Percentiles rank a stretch among this genome's conserved stretches.
Evolutionary conservation across 2,113 vertebrate genomes (phyloP).

Genomic region (Oryzias woworae): DNA sequence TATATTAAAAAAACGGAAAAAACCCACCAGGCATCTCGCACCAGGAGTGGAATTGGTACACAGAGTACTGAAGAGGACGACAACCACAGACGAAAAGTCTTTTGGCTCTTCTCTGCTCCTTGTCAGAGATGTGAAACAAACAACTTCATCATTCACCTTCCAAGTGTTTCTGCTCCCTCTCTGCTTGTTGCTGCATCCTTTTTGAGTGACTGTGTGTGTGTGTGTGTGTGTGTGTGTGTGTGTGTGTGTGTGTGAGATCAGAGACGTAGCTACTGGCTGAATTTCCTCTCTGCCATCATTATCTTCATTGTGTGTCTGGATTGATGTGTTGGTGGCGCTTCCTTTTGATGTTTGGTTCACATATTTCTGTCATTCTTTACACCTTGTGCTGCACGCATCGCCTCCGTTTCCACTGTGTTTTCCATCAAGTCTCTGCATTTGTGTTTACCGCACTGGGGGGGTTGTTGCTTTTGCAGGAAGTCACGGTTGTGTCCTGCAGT

Average conservation of each 20-base stretch:
- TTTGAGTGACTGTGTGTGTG: conserved; percentile 11
- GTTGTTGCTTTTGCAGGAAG: conserved; percentile 59
- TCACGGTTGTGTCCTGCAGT: conserved; percentile 82
- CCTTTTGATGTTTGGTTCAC: conserved; percentile 27
- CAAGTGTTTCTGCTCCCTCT: conserved; percentile 29
- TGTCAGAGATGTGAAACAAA: conserved; percentile 51
- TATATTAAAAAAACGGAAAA: conserved; percentile 45
- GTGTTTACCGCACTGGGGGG: too few relatives aligned
- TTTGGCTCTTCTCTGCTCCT: conserved; percentile 36
- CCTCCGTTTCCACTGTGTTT: conserved; percentile 22
- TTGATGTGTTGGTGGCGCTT: conserved; percentile 31
- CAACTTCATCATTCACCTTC: conserved; percentile 51
- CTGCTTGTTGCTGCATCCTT: conserved; percentile 5
- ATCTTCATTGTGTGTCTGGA: conserved; percentile 34
- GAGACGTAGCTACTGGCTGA: conserved; percentile 39
- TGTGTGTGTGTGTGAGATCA: conserved; percentile 22
- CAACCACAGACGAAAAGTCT: conserved; percentile 41
- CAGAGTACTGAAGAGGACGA: conserved; percentile 37
- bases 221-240: conserved; percentile 4
- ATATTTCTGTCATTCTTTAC: conserved; percentile 28
- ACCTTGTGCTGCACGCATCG: conserved; percentile 18
- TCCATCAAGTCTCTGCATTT: too few relatives aligned
- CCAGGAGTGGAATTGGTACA: conserved; percentile 20
- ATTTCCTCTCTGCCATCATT: conserved; percentile 42
- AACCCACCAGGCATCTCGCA: conserved; percentile 42